phyloP scores from a whole-genome alignment of 2,113 vertebrate genomes.

The Philantomba maxwellii region DNA sequence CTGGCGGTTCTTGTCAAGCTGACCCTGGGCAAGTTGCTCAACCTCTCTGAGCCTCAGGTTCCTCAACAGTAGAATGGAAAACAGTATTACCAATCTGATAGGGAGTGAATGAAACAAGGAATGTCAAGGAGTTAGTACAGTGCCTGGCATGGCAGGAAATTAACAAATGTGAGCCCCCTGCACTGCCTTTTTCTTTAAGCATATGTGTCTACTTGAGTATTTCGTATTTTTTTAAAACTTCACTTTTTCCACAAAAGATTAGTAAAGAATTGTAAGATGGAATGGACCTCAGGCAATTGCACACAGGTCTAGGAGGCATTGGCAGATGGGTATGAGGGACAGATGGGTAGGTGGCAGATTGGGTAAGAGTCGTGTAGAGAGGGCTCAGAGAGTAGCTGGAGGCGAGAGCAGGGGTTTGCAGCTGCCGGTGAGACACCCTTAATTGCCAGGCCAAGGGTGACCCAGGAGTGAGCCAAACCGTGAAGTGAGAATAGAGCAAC shows the following conservation, averaged over 20 bases:
- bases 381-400: neutral
- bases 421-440: no score
- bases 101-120: neutral
- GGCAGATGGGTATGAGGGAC: neutral
- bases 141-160: neutral
- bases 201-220: neutral
- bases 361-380: neutral
- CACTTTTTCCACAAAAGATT: neutral
- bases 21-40: neutral
- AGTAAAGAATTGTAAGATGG: neutral
- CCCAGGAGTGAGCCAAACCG: neutral
- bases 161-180: neutral
- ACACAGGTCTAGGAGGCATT: neutral
- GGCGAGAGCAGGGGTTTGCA: neutral
- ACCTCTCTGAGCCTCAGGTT: neutral
- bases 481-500: neutral
- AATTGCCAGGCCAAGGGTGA: neutral
- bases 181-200: neutral
- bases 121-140: neutral
- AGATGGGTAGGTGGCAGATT: neutral
- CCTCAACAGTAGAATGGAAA: neutral
- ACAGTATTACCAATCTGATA: neutral
- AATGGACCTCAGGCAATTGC: neutral
- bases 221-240: neutral
- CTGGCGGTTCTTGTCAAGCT: neutral